These are phyloP conservation scores for Corvus hawaiiensis DNA, from an alignment of 2,113 vertebrate species.

Conservation along the genomic window DNA sequence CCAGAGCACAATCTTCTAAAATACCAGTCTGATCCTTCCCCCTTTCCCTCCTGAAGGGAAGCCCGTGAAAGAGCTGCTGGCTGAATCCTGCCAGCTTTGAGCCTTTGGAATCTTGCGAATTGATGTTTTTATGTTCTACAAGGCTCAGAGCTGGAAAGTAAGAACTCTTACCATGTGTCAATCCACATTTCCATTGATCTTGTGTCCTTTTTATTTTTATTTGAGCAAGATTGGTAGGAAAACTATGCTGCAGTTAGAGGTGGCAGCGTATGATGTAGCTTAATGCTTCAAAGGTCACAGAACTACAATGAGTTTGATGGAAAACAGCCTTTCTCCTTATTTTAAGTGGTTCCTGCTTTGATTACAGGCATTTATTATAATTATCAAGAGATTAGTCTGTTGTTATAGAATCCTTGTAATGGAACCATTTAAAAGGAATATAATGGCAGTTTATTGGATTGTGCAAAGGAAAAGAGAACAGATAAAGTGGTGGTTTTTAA, in stretches of 20 bases:
- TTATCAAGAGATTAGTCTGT: constrained; percentile 84
- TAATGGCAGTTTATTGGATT: constrained; percentile 92
- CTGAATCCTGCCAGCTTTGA: constrained; percentile 31
- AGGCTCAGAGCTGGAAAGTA: constrained; percentile 45
- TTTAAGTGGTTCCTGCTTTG: constrained; percentile 85
- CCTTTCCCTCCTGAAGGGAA: constrained; percentile 2
- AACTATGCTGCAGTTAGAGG: constrained; percentile 41
- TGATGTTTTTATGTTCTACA: constrained; percentile 61
- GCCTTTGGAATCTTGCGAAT: constrained; percentile 25
- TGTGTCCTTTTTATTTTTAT: constrained; percentile 58
- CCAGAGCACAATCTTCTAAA: constrained; percentile 13
- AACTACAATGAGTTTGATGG: constrained; percentile 76
- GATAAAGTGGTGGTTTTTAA: constrained; percentile 71
- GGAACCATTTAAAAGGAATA: constrained; percentile 87
- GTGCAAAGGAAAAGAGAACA: constrained; percentile 67
- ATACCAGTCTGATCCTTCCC: neutral
- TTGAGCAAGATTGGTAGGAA: constrained; percentile 54
- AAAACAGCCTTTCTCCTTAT: constrained; percentile 81
- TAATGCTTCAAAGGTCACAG: constrained; percentile 63
- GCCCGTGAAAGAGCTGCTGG: neutral
- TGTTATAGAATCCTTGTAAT: constrained; percentile 81
- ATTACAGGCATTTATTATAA: constrained; percentile 95
- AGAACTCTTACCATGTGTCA: constrained; percentile 40
- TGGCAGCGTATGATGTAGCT: constrained; percentile 43
- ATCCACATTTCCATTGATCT: constrained; percentile 55